Evolutionary conservation across 2,888 invertebrate genomes (phyloP).

Genomic region (Cosmopolites sordidus): DNA sequence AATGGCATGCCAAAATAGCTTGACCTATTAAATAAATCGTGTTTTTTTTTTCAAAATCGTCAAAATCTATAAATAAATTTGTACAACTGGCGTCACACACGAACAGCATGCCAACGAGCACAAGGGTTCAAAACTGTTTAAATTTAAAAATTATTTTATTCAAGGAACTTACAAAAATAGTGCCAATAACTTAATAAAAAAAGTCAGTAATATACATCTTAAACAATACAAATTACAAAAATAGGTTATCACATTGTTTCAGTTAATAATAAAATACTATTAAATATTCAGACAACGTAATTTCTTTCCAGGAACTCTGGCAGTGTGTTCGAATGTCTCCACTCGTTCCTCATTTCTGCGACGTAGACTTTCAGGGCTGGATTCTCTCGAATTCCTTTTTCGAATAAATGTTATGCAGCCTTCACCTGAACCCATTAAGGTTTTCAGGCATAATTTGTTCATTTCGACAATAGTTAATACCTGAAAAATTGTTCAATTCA

Average conservation of each 20-base stretch:
- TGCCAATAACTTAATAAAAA: background rate
- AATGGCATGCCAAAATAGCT: too few species aligned
- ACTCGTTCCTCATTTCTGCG: constrained; percentile 35
- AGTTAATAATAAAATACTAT: constrained; percentile 3
- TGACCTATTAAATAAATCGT: too few species aligned
- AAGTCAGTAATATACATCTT: background rate
- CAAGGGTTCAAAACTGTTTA: background rate
- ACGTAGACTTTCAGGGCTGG: constrained; percentile 17
- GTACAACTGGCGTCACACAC: background rate
- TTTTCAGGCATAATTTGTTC: constrained; percentile 55
- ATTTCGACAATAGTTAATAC: constrained; percentile 50
- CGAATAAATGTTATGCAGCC: constrained; percentile 41
- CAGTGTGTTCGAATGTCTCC: constrained; percentile 64
- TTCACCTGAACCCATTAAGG: constrained; percentile 51
- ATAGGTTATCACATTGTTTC: background rate
- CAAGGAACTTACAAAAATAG: background rate
- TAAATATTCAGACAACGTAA: constrained; percentile 73
- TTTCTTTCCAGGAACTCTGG: constrained; percentile 67
- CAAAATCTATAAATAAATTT: background rate
- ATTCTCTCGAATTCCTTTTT: constrained; percentile 22
- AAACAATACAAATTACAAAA: background rate
- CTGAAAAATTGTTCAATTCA: constrained; percentile 6
- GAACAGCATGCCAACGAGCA: background rate
- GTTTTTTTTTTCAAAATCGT: background rate
- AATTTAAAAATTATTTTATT: background rate